Evolutionary conservation across 1,140 invertebrate genomes (phyloP), one percentile per base, ranked within the genome.

Genomic region (Chlorops oryzae): DNA sequence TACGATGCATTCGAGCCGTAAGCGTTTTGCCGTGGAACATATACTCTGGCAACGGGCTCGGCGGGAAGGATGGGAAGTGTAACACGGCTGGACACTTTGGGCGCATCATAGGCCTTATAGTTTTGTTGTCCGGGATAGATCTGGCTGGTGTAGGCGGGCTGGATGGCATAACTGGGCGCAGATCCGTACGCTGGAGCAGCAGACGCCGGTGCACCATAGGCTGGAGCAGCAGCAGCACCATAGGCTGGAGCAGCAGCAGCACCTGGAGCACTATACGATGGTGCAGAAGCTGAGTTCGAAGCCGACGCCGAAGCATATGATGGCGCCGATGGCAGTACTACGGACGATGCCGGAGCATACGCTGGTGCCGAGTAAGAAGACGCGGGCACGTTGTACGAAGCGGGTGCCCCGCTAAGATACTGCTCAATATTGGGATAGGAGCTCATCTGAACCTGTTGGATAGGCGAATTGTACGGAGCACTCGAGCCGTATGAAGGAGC

Each of bases 21-120:
- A 42, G 57, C 51, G 49, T 64, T 52, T 62, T 62, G 57, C n/a
- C n/a, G n/a, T 12, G 62, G 62, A 10, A 65, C 15, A 50, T 23
- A 65, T 0, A 65, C 55, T 59, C 63, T 65, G 54, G 62, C 62
- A 35, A 65, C 62, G 21, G 63, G 60, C 6, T 51, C 44, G 27
- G 52, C 60, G 23, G 60, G 45, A 15, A 57, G 58, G 24, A 65
- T 27, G 51, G 62, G 62, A 55, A 65, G 56, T 3, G 62, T 6
- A 32, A 65, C 63, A 58, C 65, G 62, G 58, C 56, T 60, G 62
- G 62, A 60, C 56, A 62, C 62, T 7, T 52, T 50, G 5, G 62
- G 58, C 12, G 62, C 62, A 12, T 51, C 46, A 28, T 55, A 60
- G 12, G 58, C 58, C 7, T 51, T 56, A 52, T 65, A 65, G 54